phyloP scores from a whole-genome alignment of 2,888 invertebrate species.

The Leptarthrus brevirostris region DNA sequence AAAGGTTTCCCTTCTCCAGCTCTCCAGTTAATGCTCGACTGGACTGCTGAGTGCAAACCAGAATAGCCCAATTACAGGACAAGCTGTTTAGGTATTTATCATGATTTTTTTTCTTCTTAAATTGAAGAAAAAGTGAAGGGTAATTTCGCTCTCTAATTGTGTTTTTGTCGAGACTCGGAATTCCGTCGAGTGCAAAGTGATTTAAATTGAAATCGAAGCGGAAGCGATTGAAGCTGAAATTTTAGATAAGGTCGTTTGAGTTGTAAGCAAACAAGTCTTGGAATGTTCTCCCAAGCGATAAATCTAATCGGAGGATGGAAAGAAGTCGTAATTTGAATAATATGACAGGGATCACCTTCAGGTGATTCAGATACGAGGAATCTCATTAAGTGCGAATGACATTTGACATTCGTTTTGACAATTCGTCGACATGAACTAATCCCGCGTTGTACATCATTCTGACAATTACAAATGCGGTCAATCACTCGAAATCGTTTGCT shows the following conservation, averaged over 20 bases:
- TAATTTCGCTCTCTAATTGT: not conserved
- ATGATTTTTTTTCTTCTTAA: constrained; percentile 8
- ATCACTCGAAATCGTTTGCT: constrained; percentile 27
- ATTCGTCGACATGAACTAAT: constrained; percentile 37
- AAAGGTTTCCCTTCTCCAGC: not conserved
- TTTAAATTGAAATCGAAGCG: constrained; percentile 4
- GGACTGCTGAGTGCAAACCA: not conserved
- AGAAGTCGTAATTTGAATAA: constrained; percentile 27
- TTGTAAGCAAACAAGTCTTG: not conserved
- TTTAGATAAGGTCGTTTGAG: not conserved
- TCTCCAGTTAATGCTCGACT: not conserved
- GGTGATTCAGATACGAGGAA: not conserved
- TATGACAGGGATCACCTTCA: constrained; percentile 19
- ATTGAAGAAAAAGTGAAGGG: not conserved
- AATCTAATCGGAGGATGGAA: constrained; percentile 2
- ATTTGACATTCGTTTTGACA: constrained; percentile 31
- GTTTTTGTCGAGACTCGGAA: not conserved
- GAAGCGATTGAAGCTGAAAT: constrained; percentile 10
- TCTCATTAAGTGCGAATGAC: constrained; percentile 32
- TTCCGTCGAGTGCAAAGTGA: not conserved
- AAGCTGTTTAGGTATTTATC: no score
- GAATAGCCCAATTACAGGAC: no score
- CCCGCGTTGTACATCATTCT: constrained; percentile 28
- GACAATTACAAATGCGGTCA: constrained; percentile 47
- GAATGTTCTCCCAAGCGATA: not conserved